Conservation (phyloP, 2,797 vertebrate genomes). For the Triplophysa bombifrons region DNA sequence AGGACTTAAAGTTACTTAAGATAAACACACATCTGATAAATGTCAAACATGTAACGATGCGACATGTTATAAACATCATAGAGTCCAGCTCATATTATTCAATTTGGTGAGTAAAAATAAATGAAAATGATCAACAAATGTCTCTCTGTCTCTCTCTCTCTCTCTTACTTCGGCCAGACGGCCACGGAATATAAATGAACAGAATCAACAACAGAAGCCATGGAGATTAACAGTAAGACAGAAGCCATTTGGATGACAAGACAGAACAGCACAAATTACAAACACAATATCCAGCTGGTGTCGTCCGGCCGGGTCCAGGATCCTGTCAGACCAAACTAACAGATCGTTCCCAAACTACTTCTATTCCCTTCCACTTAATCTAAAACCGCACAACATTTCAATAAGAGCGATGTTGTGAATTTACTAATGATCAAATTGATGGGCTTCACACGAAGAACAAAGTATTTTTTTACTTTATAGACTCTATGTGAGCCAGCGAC, state of each 20-base stretch:
- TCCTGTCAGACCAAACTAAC: slow-evolving; percentile 8
- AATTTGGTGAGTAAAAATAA: background rate
- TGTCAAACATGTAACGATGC: background rate
- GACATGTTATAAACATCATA: background rate
- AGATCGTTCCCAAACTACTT: background rate
- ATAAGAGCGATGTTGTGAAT: too few relatives aligned
- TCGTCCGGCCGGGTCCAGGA: slow-evolving; percentile 1
- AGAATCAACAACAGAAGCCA: slow-evolving; percentile 23
- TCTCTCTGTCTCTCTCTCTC: background rate
- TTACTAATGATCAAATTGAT: too few relatives aligned
- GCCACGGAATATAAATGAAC: slow-evolving; percentile 15
- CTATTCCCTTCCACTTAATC: background rate
- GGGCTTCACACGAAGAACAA: too few relatives aligned
- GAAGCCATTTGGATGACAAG: slow-evolving; percentile 18
- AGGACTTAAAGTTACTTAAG: background rate
- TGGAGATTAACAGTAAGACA: slow-evolving; percentile 22
- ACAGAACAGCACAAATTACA: background rate
- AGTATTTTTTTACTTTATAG: too few relatives aligned
- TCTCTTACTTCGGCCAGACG: background rate
- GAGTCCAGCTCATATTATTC: background rate
- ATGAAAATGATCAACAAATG: background rate
- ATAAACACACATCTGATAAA: background rate
- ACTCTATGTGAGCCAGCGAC: too few relatives aligned
- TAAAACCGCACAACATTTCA: too few relatives aligned
- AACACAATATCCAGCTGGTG: slow-evolving; percentile 33